Evolutionary conservation across 2,888 invertebrate genomes (phyloP), one percentile per base, ranked within the genome.

Genomic region (Mesochorus sp.): DNA sequence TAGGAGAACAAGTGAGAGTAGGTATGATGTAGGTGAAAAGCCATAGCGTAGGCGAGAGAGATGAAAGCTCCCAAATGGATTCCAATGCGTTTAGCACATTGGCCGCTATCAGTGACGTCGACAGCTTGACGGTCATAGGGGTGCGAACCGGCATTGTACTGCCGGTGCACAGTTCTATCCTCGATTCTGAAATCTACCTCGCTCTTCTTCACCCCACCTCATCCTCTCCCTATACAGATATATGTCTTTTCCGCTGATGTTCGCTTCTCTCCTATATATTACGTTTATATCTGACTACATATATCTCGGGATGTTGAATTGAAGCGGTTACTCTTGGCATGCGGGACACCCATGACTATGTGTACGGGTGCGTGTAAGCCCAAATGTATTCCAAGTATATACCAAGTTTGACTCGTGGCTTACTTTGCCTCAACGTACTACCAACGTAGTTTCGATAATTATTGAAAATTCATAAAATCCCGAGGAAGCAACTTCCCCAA

Each of bases 61-160:
- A 79, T 66, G 75, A 79, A 79, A 79, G 80, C 66, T 75, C 53
- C 80, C 81, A 82, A 87, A 85, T 87, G 81, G 83, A 85, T 87
- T 84, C 84, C 84, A 80, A 85, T 83, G 85, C 81, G 84, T 86
- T 88, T 83, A 84, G 83, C 84, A 81, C 84, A 86, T 86, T 83
- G 84, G 85, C 85, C 82, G 82, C 83, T 87, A 87, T 87, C 86
- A 83, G 82, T 83, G 82, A 82, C 85, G 84, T 85, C 82, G 83
- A 78, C 81, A 81, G 79, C 81, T 81, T 82, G 85, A 83, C 85
- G 82, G 82, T 82, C 85, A 88, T 89, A 87, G 81, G 86, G 85
- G 85, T 83, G 83, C 82, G 84, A 81, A 80, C 82, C 81, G 81
- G 84, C 83, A 87, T 86, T 85, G 85, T 86, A 81, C 80, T 76